Base-by-base conservation (phyloP, 1,140 invertebrate species). In the Probaryconus sp. region DNA sequence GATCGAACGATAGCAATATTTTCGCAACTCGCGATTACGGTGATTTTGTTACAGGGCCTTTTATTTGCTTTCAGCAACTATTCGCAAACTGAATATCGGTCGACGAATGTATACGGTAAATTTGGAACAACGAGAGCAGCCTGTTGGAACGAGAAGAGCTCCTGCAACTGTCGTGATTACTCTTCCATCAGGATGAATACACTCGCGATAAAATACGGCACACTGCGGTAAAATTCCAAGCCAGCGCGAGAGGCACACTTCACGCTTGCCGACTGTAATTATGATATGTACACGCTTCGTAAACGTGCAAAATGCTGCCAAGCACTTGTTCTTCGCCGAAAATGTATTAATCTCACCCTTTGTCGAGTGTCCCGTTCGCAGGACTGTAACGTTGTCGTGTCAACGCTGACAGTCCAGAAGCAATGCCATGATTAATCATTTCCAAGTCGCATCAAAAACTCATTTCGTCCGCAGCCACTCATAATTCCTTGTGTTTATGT, bases 151-250 rank as follows among this genome's bases (percentile, higher is more conserved):
- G 24, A 56, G 42, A 7, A 20, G 18, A 42, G 16, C 21, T 56
- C 17, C 33, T 56, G 63, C 40, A 67, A 48, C 63, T 56, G 63
- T 67, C 40, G 63, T 67, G 42, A 67, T 67, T 71, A 61, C 58
- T 40, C 61, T 61, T 64, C 50, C 51, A 67, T 67, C 50, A 50
- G 30, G 33, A 67, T 48, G 51, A 67, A 67, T 67, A 48, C 43
- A 31, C 40, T 28, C 43, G 13, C 31, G 30, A 38, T 58, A 72
- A 58, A 72, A 72, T 63, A 56, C 35, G 37, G 17, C 43, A n/a
- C 40, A 31, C 42, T 56, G 24, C 43, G 33, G 43, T 48, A 71
- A 63, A 71, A 64, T 21, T 63, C 42, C 26, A 5, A 30, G 13
- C 26, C 33, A 20, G n/a, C n/a, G n/a, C n/a, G n/a, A n/a, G n/a